Conservation (phyloP, 2,113 vertebrate species). For the Recurvirostra avosetta region DNA sequence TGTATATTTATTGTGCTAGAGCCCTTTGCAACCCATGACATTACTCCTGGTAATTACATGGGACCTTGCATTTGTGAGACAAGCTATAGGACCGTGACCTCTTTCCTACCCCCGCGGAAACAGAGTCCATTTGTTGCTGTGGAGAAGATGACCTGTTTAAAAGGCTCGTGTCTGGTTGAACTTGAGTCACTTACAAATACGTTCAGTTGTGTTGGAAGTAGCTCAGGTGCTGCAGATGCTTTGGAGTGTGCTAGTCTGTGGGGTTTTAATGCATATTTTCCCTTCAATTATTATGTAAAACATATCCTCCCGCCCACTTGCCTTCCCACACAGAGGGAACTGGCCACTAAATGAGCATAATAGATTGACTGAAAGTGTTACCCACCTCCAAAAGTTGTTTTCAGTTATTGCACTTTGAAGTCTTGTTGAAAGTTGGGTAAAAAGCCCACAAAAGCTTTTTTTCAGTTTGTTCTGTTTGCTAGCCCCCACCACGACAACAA, state of each 20-base stretch:
- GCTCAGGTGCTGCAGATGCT: not conserved
- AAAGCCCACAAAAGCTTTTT: not conserved
- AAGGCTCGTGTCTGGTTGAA: not conserved
- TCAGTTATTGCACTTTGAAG: not conserved
- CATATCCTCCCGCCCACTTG: not conserved
- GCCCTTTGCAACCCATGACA: not conserved
- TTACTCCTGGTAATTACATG: not conserved
- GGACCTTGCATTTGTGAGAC: not conserved
- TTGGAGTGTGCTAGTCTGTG: not conserved
- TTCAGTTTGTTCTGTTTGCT: not conserved
- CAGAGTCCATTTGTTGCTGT: not conserved
- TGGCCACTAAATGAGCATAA: not conserved
- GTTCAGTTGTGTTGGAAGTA: not conserved
- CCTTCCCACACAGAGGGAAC: not conserved
- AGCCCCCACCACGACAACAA: not conserved
- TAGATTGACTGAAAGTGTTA: not conserved
- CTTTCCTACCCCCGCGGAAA: not conserved
- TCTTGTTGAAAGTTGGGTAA: not conserved
- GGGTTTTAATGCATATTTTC: constrained; percentile 12
- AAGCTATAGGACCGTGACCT: not conserved
- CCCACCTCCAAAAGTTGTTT: not conserved
- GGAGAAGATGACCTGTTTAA: not conserved
- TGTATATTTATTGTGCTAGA: not conserved
- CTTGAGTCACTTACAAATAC: not conserved
- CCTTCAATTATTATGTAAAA: not conserved